Conservation (phyloP, 2,113 vertebrate species). For the Menidia beryllina region DNA sequence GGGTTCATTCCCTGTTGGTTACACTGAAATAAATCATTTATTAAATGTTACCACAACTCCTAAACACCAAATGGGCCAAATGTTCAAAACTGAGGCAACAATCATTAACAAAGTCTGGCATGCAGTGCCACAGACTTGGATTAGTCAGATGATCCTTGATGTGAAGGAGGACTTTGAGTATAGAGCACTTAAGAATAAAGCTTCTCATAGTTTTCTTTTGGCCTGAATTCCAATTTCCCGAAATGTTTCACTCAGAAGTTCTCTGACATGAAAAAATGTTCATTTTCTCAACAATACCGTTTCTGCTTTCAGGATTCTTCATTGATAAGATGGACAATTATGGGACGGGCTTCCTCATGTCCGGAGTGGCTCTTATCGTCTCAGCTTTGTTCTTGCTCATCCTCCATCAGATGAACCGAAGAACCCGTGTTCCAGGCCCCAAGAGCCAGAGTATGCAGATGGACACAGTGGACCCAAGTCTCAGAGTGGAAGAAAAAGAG, state of each 20-base stretch:
- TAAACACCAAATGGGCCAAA: no score
- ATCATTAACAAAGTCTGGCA: no score
- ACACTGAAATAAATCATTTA: neutral
- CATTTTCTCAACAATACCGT: neutral
- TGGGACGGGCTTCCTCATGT: constrained; percentile 67
- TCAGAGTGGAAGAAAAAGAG: constrained; percentile 7
- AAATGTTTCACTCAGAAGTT: no score
- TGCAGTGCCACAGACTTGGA: no score
- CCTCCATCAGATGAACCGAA: constrained; percentile 60
- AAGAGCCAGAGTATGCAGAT: neutral
- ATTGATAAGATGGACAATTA: constrained; percentile 75
- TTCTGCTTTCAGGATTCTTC: constrained; percentile 65
- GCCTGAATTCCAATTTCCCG: no score
- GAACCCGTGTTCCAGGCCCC: neutral
- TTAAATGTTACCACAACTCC: neutral
- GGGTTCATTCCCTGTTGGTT: no score
- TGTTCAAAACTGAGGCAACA: no score
- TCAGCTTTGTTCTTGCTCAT: constrained; percentile 72
- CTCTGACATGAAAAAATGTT: constrained; percentile 45
- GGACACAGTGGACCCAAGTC: neutral
- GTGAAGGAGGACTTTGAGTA: no score
- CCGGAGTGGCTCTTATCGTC: constrained; percentile 66
- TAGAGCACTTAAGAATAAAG: no score
- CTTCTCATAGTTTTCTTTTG: no score
- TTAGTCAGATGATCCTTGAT: no score